Evolutionary conservation across 2,888 invertebrate genomes (phyloP), one percentile per base, ranked within the genome.

Genomic region (Hedya salicella): DNA sequence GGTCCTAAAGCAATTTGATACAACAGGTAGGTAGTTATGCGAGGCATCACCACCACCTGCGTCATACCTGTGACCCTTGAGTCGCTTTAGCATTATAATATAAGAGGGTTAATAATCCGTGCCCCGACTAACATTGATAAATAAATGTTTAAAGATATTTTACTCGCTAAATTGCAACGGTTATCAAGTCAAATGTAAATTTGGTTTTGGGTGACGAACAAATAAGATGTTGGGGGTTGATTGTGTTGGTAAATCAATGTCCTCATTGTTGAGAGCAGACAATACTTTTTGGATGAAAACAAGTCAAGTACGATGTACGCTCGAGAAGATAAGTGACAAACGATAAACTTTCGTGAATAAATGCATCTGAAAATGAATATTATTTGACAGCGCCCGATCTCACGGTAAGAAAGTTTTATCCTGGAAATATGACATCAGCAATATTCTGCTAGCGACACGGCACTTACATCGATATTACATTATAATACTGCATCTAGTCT

Each of bases 351-450:
- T 44, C 74, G 75, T 77, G 77, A 77, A 75, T 74, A 69, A 70
- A 73, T 74, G 74, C 73, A 70, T 70, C 73, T 67, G 71, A 70
- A 73, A 73, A 70, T 73, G 73, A 78, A 81, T 75, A 79, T 76
- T 77, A 76, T 79, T 79, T 76, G 75, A 76, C 75, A 71, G 74
- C 69, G 50, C 32, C 36, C 69, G 71, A 71, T 73, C 68, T 71
- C 64, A 54, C 69, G 65, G 66, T 71, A 72, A 73, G 71, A 73
- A 76, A 73, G 78, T 78, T 81, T 77, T 77, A 77, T 78, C 72
- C 71, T 61, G 67, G 70, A 68, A 75, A 77, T 77, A 78, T 70
- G 76, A 71, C 72, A 72, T 74, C 73, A 78, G 77, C 75, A 77
- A 78, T 73, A 76, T 73, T 70, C 69, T 67, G 72, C 32, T 50